Base-by-base conservation (phyloP, 1,140 invertebrate species). In the Doryteuthis pealeii region DNA sequence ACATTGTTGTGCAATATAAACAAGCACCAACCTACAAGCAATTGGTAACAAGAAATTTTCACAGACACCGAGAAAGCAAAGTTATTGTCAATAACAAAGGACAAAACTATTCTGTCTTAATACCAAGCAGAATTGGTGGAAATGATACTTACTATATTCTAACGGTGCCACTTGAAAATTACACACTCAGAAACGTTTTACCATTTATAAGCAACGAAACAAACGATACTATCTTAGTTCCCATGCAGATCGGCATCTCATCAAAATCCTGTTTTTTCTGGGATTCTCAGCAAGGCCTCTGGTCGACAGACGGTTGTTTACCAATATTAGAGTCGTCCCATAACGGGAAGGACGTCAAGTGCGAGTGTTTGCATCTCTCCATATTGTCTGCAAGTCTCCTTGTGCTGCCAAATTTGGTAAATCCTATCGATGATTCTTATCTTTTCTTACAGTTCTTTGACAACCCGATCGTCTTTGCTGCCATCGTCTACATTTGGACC, bases 391-490 rank as follows among this genome's bases (percentile, higher is more conserved):
- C 75, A 1, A 74, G 79, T 70, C 30, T 84, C 5, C 75, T 83
- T 72, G 79, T 83, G 26, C 28, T 76, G 26, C 81, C 81, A 28
- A 82, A 81, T 69, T 43, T 76, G 14, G 67, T 83, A 1, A 72
- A 80, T 35, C 80, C 79, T n/a, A 70, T 84, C 31, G 66, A 43
- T 58, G 81, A 84, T 74, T 76, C 73, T 0, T 54, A 30, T 1
- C 68, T 83, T 8, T 82, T 81, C 70, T 54, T 79, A 54, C 77
- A 77, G 26, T 82, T 84, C 72, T 84, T 84, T 77, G 78, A 79
- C 26, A 84, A 84, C 65, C 83, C 83, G 10, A 77, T 82, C 3
- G 73, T 84, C 8, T 78, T 84, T 1, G 70, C 71, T 6, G 45
- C 76, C 2, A 79, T 83, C 0, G 33, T 83, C n/a, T 28, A 79